phyloP scores from a whole-genome alignment of 53 echinoderm and acorn worm genomes.

The Actinopyga echinites region DNA sequence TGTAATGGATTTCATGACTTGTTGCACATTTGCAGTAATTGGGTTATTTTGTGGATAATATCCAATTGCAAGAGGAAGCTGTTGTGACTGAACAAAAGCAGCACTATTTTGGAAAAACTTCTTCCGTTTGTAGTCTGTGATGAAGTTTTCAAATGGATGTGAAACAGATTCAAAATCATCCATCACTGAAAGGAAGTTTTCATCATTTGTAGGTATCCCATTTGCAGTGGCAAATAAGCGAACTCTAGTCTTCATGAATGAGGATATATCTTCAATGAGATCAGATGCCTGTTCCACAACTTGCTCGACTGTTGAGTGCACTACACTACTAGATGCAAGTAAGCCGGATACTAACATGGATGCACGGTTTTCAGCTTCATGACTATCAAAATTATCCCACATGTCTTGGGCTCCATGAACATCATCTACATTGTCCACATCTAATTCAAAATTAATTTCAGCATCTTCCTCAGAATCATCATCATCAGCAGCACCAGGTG shows the following conservation, averaged over 20 bases:
- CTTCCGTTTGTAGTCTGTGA: slow-evolving; percentile 56
- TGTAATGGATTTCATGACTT: slow-evolving; percentile 46
- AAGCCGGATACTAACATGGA: slow-evolving; percentile 45
- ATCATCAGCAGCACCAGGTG: background rate
- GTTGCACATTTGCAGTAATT: slow-evolving; percentile 48
- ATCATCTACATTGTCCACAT: slow-evolving; percentile 8
- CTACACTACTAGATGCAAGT: slow-evolving; percentile 46
- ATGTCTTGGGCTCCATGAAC: slow-evolving; percentile 24
- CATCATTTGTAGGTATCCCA: slow-evolving; percentile 35
- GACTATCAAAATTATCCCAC: slow-evolving; percentile 54
- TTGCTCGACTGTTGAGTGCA: slow-evolving; percentile 43
- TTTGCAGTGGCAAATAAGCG: slow-evolving; percentile 44
- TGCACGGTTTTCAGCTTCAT: slow-evolving; percentile 33
- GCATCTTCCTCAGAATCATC: background rate
- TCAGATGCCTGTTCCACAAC: slow-evolving; percentile 46
- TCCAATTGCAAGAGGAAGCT: slow-evolving; percentile 49
- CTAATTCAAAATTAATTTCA: slow-evolving; percentile 2
- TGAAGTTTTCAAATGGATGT: slow-evolving; percentile 53
- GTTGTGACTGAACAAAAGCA: slow-evolving; percentile 44
- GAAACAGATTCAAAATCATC: slow-evolving; percentile 30
- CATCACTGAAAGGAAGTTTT: slow-evolving; percentile 40
- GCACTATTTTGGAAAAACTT: slow-evolving; percentile 36
- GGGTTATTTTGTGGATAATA: slow-evolving; percentile 50
- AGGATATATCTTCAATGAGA: slow-evolving; percentile 43
- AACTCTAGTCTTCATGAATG: slow-evolving; percentile 40